These are phyloP conservation scores for Balaeniceps rex DNA, from an alignment of 2,113 vertebrate genomes.

Conservation along the genomic window DNA sequence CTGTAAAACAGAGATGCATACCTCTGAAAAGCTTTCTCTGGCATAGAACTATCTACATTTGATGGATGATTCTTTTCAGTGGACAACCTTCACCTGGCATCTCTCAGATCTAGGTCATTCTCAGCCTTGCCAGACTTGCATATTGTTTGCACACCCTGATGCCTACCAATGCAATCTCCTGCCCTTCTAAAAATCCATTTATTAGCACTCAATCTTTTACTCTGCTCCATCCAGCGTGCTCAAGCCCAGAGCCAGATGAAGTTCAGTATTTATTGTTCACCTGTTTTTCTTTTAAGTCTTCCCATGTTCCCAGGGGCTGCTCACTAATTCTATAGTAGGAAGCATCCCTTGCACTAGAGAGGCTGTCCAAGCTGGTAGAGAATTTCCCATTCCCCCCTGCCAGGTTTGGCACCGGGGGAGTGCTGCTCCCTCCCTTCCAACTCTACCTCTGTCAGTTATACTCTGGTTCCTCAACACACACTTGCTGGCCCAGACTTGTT, in stretches of 20 bases:
- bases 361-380: background rate
- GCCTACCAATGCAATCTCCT: background rate
- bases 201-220: background rate
- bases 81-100: background rate
- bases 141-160: background rate
- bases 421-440: background rate
- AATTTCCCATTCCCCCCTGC: background rate
- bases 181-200: background rate
- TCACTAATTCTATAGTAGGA: background rate
- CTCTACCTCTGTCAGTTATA: background rate
- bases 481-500: background rate
- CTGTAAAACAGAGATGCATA: conserved; percentile 35
- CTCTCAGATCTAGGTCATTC: background rate
- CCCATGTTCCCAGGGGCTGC: background rate
- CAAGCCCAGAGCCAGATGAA: background rate
- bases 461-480: background rate
- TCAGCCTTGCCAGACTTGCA: background rate
- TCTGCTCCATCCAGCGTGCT: background rate
- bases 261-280: background rate
- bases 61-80: background rate
- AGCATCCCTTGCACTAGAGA: background rate
- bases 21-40: background rate
- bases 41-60: background rate
- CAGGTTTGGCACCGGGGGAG: background rate
- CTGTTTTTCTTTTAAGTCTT: background rate